A percentile compares a stretch with the other conserved stretches of the same genome.
These are phyloP conservation scores for Aurelia sp. DNA, from an alignment of 30 jellyfish, hydroid and myxozoan genomes.

Conservation along the genomic window DNA sequence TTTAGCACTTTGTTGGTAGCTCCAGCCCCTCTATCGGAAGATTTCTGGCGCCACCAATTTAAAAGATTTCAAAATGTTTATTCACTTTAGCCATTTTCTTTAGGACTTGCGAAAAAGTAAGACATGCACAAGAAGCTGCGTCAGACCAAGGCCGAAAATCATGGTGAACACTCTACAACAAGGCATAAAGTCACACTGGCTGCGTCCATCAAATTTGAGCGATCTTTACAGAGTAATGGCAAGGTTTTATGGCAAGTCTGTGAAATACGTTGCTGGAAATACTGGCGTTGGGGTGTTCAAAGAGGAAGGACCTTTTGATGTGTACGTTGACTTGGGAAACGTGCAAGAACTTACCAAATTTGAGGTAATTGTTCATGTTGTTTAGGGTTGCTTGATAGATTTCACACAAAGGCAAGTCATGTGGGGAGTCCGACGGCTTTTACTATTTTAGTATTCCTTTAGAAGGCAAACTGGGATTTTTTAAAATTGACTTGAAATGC, in stretches of 20 bases:
- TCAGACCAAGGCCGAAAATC: constrained; percentile 4
- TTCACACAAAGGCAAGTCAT: not conserved
- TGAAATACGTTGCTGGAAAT: constrained; percentile 46
- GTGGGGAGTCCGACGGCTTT: not conserved
- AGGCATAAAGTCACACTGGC: constrained; percentile 12
- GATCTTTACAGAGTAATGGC: not conserved
- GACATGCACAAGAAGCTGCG: constrained; percentile 33
- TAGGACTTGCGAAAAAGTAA: constrained; percentile 44
- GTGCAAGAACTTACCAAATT: constrained; percentile 27
- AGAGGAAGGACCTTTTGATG: constrained; percentile 23
- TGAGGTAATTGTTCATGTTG: not conserved
- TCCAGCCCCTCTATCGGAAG: too few relatives aligned
- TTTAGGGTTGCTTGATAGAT: not conserved
- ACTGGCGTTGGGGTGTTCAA: constrained; percentile 61
- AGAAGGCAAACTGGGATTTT: too few relatives aligned
- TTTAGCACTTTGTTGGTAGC: too few relatives aligned
- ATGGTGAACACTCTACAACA: not conserved
- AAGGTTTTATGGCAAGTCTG: not conserved
- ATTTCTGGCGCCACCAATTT: too few relatives aligned
- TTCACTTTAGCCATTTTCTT: not conserved
- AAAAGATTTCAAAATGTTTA: not conserved
- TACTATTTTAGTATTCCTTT: too few relatives aligned
- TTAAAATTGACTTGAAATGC: too few relatives aligned
- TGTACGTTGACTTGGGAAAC: constrained; percentile 18
- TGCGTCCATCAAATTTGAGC: constrained; percentile 1